A percentile compares a stretch with the other conserved stretches of the same genome.
Conservation (phyloP, 2,113 vertebrate genomes). For the Felis catus region DNA sequence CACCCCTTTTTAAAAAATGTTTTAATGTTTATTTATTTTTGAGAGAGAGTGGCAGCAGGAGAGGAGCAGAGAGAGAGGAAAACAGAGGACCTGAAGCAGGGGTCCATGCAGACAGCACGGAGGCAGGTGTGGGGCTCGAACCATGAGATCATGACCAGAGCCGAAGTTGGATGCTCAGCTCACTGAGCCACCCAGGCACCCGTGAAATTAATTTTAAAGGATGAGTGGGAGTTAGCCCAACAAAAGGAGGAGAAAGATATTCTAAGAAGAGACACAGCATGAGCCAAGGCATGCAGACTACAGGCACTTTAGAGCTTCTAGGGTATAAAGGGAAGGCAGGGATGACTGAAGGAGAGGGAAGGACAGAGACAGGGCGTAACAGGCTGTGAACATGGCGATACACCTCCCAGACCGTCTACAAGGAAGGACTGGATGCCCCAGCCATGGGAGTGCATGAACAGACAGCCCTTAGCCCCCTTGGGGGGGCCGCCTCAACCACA, state of each 20-base stretch:
- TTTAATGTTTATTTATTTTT: no score
- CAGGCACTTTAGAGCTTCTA: neutral
- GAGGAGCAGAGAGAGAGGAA: no score
- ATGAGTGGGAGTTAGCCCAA: neutral
- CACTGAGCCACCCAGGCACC: no score
- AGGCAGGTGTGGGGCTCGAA: no score
- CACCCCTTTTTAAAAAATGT: neutral
- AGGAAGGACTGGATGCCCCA: neutral
- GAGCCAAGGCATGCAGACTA: neutral
- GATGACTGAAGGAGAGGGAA: neutral
- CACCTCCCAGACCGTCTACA: neutral
- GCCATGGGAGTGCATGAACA: neutral
- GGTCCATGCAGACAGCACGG: no score
- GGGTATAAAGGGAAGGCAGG: neutral
- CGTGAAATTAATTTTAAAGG: constrained; percentile 4
- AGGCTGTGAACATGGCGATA: neutral
- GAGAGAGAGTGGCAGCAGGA: no score
- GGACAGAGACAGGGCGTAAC: neutral
- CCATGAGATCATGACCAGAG: no score
- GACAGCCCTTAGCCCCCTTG: neutral
- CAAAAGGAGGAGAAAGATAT: neutral
- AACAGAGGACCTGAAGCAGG: no score
- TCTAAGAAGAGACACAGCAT: neutral
- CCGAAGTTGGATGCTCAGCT: no score
- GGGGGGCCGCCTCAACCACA: neutral